Evolutionary conservation across 2,797 vertebrate species (phyloP).

Genomic region (Rhabdophis nuchalis): DNA sequence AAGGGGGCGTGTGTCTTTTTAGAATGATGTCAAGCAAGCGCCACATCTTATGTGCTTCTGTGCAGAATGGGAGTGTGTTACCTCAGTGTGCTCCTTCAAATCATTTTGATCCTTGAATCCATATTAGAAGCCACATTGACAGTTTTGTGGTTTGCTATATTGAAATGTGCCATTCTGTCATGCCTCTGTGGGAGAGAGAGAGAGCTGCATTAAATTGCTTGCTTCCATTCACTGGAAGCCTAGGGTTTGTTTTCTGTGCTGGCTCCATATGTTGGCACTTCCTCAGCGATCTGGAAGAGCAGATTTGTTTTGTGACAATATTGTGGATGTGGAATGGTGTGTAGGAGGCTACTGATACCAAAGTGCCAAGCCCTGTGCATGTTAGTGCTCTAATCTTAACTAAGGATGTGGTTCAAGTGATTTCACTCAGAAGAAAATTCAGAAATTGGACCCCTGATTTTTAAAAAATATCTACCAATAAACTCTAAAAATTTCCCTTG

Average conservation of each 20-base stretch:
- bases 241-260: not conserved
- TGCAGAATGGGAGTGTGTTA: not conserved
- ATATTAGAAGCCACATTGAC: not conserved
- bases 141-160: too few species aligned
- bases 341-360: constrained; percentile 15
- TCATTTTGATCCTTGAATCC: not conserved
- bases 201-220: not conserved
- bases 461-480: not conserved
- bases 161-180: not conserved
- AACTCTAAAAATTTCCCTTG: not conserved
- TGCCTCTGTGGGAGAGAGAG: too few species aligned
- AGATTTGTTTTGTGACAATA: constrained; percentile 28
- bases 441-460: not conserved
- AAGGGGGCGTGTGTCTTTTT: not conserved
- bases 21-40: not conserved
- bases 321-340: constrained; percentile 7
- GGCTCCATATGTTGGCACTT: constrained; percentile 21
- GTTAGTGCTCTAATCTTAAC: not conserved
- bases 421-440: not conserved
- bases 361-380: not conserved
- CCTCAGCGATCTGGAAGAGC: not conserved
- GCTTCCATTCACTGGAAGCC: not conserved
- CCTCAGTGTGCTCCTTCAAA: not conserved
- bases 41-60: not conserved
- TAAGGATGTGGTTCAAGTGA: not conserved